Percentiles rank a stretch among this genome's conserved stretches.
Conservation (phyloP, 1,140 invertebrate genomes). For the Orius laevigatus region DNA sequence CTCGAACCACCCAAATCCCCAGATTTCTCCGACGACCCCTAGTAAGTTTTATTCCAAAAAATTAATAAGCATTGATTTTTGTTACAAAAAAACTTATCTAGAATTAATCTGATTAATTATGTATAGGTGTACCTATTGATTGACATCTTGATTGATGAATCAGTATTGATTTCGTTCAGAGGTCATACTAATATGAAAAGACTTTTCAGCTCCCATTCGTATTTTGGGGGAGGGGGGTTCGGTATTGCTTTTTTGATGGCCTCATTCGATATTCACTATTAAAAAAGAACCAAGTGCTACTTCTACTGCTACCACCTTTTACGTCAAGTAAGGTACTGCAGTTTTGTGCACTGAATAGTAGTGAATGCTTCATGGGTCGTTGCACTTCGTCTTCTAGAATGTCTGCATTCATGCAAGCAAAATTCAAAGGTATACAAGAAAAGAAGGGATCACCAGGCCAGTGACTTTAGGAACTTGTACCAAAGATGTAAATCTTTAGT, state of each 20-base stretch:
- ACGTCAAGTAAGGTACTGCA: too few species aligned
- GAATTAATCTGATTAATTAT: background rate
- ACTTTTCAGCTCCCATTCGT: too few species aligned
- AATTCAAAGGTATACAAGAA: too few species aligned
- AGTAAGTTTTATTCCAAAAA: conserved; percentile 49
- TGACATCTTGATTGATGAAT: background rate
- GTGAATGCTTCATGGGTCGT: too few species aligned
- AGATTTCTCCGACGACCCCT: conserved; percentile 85
- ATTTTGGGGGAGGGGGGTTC: background rate
- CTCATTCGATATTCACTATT: background rate
- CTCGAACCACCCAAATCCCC: conserved; percentile 76
- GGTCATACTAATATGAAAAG: background rate
- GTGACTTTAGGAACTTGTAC: too few species aligned
- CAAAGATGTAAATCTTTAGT: too few species aligned
- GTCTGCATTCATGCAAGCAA: too few species aligned
- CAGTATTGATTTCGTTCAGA: background rate
- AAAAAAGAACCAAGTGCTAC: background rate
- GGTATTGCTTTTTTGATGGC: background rate
- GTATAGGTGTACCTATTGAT: background rate
- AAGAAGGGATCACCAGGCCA: too few species aligned
- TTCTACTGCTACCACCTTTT: too few species aligned
- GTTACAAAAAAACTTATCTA: background rate
- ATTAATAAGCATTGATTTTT: background rate
- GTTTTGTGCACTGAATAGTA: too few species aligned
- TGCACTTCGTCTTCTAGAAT: too few species aligned